Evolutionary conservation across 2,888 invertebrate species (phyloP), one percentile per base, ranked within the genome.

Genomic region (Myopa tessellatipennis): DNA sequence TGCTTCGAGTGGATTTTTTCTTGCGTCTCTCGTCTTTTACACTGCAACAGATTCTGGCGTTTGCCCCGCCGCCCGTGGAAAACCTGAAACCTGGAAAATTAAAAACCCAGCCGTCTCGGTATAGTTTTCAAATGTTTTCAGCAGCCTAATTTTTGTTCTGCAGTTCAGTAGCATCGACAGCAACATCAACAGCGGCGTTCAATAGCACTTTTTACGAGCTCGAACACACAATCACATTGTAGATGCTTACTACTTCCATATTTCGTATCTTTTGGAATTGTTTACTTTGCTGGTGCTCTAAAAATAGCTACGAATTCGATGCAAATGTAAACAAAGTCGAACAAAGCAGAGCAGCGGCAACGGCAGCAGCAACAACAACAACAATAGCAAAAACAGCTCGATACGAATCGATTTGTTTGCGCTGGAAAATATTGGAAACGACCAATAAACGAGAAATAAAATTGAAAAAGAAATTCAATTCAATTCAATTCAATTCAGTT

Each of bases 241-340:
- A 40, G 40, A 40, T 40, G 8, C 40, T 8, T 40, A 40, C 40
- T 4, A 40, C 5, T 40, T 40, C 40, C 40, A 38, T 65, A 65
- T 65, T n/a, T 65, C 65, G 36, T 4, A 71, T 68, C 60, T 40
- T 60, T 60, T 34, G 26, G 38, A 55, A 36, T 58, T 61, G 55
- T 58, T 36, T 61, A 36, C 34, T 65, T 38, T 65, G 34, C 65
- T 34, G 34, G 5, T 14, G 36, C 6, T 5, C 70, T 55, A 70
- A 70, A 70, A 70, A 70, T 70, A 70, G 55, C 70, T 26, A 52
- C 52, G 70, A 70, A 55, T 70, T 70, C 55, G 55, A 34, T 55
- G 52, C 52, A 70, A 70, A 70, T 70, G 70, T 70, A 70, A 70
- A 70, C 61, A 74, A 69, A 74, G 50, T 38, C 65, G 65, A 65